Conservation (phyloP, 2,113 vertebrate genomes). For the Pollimyrus isidori region DNA sequence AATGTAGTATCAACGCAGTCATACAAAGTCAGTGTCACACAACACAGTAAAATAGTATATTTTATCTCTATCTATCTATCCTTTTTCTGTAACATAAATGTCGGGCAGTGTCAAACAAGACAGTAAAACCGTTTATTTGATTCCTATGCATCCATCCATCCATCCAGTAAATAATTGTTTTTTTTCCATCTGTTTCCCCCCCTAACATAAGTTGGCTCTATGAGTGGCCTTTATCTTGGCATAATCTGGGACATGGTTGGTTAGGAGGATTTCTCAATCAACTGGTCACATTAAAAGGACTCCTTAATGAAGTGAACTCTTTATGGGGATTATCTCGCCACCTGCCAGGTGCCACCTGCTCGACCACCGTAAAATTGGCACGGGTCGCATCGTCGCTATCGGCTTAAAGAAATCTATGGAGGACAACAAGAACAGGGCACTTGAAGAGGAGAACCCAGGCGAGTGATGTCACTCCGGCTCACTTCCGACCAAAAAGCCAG, state of each 20-base stretch:
- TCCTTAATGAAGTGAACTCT: slow-evolving; percentile 75
- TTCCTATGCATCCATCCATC: not conserved
- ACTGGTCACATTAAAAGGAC: slow-evolving; percentile 71
- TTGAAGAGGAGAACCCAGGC: slow-evolving; percentile 53
- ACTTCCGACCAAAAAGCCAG: slow-evolving; percentile 55
- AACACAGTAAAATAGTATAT: not conserved
- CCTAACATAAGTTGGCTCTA: slow-evolving; percentile 57
- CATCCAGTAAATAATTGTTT: not conserved
- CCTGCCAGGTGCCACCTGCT: slow-evolving; percentile 73
- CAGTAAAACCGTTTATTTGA: not conserved
- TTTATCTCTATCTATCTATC: not conserved
- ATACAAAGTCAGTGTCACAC: not conserved
- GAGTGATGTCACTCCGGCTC: slow-evolving; percentile 57
- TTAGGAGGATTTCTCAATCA: slow-evolving; percentile 71
- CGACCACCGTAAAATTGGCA: slow-evolving; percentile 63
- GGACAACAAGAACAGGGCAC: slow-evolving; percentile 57
- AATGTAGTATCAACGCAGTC: not conserved
- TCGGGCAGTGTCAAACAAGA: not conserved
- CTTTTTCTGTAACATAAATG: not conserved
- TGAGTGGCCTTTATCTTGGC: slow-evolving; percentile 59
- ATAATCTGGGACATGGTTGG: slow-evolving; percentile 51
- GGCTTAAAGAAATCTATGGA: slow-evolving; percentile 58
- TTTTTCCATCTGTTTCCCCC: not conserved
- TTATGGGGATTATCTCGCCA: slow-evolving; percentile 71
- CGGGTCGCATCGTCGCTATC: slow-evolving; percentile 54